phyloP scores from a whole-genome alignment of 2,888 invertebrate genomes.

The Drosophila conformis region DNA sequence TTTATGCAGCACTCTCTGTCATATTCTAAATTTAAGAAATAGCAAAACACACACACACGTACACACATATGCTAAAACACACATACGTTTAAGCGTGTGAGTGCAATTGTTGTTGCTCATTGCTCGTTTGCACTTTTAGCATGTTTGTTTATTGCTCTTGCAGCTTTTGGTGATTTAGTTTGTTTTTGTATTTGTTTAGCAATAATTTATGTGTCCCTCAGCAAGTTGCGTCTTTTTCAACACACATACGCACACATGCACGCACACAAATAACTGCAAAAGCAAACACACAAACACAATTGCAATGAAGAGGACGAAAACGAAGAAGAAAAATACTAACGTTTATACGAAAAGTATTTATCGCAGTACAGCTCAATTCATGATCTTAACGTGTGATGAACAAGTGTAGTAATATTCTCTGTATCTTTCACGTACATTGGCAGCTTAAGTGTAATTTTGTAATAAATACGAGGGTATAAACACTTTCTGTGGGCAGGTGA shows the following conservation, averaged over 20 bases:
- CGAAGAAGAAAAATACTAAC: slow-evolving; percentile 7
- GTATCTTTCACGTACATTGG: neutral
- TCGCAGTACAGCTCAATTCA: neutral
- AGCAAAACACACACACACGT: neutral
- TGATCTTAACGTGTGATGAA: neutral
- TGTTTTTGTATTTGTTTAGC: neutral
- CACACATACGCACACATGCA: slow-evolving; percentile 9
- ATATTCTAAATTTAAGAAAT: slow-evolving; percentile 61
- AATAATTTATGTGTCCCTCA: slow-evolving; percentile 13
- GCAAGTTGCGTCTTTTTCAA: slow-evolving; percentile 38
- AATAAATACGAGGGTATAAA: slow-evolving; percentile 12
- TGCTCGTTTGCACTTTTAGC: slow-evolving; percentile 11
- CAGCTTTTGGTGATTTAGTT: slow-evolving; percentile 10
- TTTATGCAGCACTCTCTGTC: slow-evolving; percentile 42
- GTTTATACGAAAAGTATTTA: slow-evolving; percentile 33
- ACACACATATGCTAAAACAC: neutral
- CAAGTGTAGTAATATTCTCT: neutral
- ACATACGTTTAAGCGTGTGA: neutral
- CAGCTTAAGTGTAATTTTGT: neutral
- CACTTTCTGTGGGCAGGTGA: slow-evolving; percentile 3
- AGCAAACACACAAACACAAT: slow-evolving; percentile 59
- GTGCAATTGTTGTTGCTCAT: slow-evolving; percentile 21
- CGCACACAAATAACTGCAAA: slow-evolving; percentile 48
- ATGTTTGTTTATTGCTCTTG: slow-evolving; percentile 4
- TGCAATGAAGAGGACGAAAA: slow-evolving; percentile 41